These are phyloP conservation scores for Chelonia mydas DNA, from an alignment of 2,797 vertebrate genomes.

Conservation along the genomic window DNA sequence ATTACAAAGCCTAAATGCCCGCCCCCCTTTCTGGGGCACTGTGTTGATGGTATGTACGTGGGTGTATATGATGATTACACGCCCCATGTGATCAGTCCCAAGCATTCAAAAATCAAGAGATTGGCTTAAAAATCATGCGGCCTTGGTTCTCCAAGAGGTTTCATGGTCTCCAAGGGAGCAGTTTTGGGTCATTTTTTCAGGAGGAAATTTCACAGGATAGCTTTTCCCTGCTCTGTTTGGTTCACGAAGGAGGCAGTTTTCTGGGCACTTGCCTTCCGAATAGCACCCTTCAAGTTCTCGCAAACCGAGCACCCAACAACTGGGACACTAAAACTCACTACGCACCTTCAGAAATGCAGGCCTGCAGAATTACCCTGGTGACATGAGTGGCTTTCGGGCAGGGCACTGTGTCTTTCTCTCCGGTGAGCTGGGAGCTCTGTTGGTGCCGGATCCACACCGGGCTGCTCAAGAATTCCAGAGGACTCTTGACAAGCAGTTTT, in stretches of 20 bases:
- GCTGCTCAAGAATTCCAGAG: neutral
- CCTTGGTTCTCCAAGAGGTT: neutral
- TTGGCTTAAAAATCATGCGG: no score
- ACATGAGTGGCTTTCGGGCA: neutral
- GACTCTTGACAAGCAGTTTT: neutral
- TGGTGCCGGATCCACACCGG: neutral
- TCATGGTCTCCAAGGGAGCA: neutral
- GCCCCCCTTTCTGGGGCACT: neutral
- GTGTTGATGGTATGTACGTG: neutral
- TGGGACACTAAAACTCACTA: neutral
- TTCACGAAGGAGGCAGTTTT: neutral
- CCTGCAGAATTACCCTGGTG: neutral
- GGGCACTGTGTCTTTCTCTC: neutral
- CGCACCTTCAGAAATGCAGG: neutral
- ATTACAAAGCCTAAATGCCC: neutral
- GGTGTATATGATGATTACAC: no score
- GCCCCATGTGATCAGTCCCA: neutral
- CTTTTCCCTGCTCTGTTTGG: neutral
- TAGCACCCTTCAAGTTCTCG: no score
- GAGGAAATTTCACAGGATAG: neutral
- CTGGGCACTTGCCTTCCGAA: no score
- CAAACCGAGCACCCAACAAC: neutral
- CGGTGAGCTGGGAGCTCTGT: neutral
- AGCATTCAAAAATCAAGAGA: neutral
- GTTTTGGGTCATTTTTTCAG: no score